Evolutionary conservation across 2,888 invertebrate genomes (phyloP), one percentile per base, ranked within the genome.

Genomic region (Chrysomela aeneicollis): DNA sequence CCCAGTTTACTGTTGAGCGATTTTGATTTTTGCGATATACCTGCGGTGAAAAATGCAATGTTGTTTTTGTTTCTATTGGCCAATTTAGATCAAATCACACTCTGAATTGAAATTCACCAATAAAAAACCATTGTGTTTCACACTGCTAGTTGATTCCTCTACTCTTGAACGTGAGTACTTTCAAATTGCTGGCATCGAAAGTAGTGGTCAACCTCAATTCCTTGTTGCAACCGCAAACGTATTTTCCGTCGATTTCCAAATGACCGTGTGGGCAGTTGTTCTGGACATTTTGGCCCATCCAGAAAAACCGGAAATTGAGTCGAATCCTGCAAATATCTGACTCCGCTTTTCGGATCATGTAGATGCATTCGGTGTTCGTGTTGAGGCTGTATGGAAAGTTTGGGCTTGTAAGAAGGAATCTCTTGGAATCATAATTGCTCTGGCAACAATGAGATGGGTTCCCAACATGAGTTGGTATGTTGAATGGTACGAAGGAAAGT

Each of bases 201-300:
- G 76, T 67, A 0, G 81, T 77, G 3, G 78, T 74, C 0, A 84
- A 49, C 63, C 80, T 82, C 9, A 82, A 68, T 1, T 83, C 83
- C 2, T 83, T 84, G 57, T 84, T 84, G 71, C 88, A 89, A 0
- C 88, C 88, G 72, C 88, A 88, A 54, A 86, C 82, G 12, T 83
- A 80, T 73, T 84, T 84, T 0, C 85, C 86, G 71, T 87, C 88
- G 35, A 89, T 81, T 75, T 87, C 85, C 1, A 89, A 69, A 71
- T 83, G 86, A 6, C 87, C 87, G 12, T 84, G 81, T 0, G 73
- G 73, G 67, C 88, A 88, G 57, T 69, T 71, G 59, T 74, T 74
- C n/a, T 71, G 62, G n/a, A 66, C 60, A 18, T 75, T 74, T 1
- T 79, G 78, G 0, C 87, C 88, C 35, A 86, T 78, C 71, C 84